These are phyloP conservation scores for Mellivora capensis DNA, from an alignment of 2,113 vertebrate species.

Conservation along the genomic window DNA sequence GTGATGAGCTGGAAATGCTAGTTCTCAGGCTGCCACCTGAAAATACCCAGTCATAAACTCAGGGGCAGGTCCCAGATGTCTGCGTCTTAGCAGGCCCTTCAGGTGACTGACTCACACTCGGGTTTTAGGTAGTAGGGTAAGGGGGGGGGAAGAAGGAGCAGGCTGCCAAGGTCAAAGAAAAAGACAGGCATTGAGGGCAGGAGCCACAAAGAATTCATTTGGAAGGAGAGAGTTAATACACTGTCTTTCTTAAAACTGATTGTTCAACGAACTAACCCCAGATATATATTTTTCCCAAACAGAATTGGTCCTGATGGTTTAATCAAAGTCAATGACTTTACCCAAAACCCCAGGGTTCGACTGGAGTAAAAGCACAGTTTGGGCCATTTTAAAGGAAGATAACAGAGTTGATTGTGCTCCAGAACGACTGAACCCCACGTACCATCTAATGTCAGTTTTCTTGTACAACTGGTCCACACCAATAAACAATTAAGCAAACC, in stretches of 20 bases:
- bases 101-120: not conserved
- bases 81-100: not conserved
- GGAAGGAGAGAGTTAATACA: not conserved
- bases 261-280: conserved; percentile 24
- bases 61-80: not conserved
- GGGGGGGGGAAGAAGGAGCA: not conserved
- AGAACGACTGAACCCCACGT: conserved; percentile 50
- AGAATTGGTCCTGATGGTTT: conserved; percentile 81
- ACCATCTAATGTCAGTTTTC: conserved; percentile 70
- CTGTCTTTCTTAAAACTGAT: not conserved
- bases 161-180: not conserved
- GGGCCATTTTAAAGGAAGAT: conserved; percentile 65
- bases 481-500: conserved; percentile 78
- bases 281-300: conserved; percentile 55
- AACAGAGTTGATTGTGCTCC: conserved; percentile 61
- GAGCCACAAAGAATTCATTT: not conserved
- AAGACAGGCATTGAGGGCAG: not conserved
- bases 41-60: not conserved
- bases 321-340: conserved; percentile 82
- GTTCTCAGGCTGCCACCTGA: not conserved
- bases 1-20: not conserved
- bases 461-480: conserved; percentile 55
- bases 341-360: conserved; percentile 77
- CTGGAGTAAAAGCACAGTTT: conserved; percentile 74
- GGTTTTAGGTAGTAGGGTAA: not conserved